Base-by-base conservation (phyloP, 1,140 invertebrate species). In the Phymastichus coffea region DNA sequence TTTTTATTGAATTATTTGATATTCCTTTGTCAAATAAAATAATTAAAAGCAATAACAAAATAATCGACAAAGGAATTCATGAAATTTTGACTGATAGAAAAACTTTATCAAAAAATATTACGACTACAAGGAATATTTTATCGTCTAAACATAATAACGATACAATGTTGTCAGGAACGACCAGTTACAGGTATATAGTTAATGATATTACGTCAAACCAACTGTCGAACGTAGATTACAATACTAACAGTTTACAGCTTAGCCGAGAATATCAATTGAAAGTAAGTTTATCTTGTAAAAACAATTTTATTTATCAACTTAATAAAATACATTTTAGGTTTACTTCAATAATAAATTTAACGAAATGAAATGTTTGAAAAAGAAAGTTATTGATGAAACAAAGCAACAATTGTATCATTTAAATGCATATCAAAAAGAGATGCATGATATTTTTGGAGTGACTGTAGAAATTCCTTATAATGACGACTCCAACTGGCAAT, bases 1-100 rank as follows among this genome's bases (percentile, higher is more conserved):
- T 78, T 41, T 69, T 80, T 38, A 79, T 78, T 1, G 77, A 82
- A 57, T 80, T 85, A 63, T 88, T 88, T 66, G 73, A 80, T 38
- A 84, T 85, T 64, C 52, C 52, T 15, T 25, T 51, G 9, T 15
- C 6, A 17, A 56, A 46, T 56, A 19, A 2, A 37, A 2, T 12
- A 33, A 30, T 9, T n/a, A n/a, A n/a, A n/a, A n/a, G n/a, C n/a
- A n/a, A n/a, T n/a, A n/a, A n/a, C n/a, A n/a, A n/a, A n/a, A n/a
- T n/a, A n/a, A n/a, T n/a, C n/a, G n/a, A n/a, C n/a, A n/a, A n/a
- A n/a, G n/a, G n/a, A n/a, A n/a, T n/a, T n/a, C n/a, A n/a, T n/a
- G n/a, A n/a, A n/a, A n/a, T n/a, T n/a, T n/a, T n/a, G n/a, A n/a
- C n/a, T n/a, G n/a, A n/a, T n/a, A n/a, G n/a, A n/a, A n/a, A n/a